A percentile compares a stretch with the other conserved stretches of the same genome.
phyloP scores from a whole-genome alignment of 2,797 vertebrate species.

The Oophaga sylvatica region DNA sequence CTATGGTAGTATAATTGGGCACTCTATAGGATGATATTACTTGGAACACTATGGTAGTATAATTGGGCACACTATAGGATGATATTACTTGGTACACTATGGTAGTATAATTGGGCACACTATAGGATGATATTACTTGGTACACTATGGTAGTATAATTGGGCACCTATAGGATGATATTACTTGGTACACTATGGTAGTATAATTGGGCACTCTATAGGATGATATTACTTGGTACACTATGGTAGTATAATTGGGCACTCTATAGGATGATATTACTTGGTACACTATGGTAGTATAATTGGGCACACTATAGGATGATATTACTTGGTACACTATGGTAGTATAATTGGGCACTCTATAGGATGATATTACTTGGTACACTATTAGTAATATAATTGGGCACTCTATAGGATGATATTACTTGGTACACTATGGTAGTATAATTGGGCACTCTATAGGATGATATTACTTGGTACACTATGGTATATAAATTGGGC shows the following conservation, averaged over 20 bases:
- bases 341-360: not conserved
- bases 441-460: not conserved
- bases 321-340: no score
- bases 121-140: no score
- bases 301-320: not conserved
- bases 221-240: no score
- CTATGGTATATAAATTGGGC: not conserved
- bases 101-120: not conserved
- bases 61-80: not conserved
- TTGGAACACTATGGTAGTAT: no score
- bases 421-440: no score
- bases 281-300: not conserved
- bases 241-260: not conserved
- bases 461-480: not conserved
- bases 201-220: not conserved
- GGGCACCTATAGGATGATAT: not conserved
- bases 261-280: not conserved
- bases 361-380: not conserved
- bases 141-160: no score
- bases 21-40: no score
- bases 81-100: not conserved
- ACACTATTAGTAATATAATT: not conserved
- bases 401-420: not conserved
- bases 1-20: not conserved
- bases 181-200: not conserved